phyloP scores from a whole-genome alignment of 2,888 invertebrate genomes.

The Eustalomyia histrio region DNA sequence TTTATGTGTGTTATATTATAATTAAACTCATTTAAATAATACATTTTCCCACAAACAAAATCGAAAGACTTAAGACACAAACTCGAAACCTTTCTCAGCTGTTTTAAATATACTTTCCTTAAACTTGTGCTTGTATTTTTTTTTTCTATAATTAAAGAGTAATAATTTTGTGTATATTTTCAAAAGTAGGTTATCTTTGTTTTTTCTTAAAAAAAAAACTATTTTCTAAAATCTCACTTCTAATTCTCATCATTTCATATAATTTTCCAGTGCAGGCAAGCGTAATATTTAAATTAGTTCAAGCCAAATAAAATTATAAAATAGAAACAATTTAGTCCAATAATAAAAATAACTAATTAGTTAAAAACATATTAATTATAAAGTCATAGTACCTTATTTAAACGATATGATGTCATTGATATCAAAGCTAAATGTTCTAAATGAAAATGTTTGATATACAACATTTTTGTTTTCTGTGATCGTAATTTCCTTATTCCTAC shows the following conservation, averaged over 20 bases:
- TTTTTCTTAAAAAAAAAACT: not conserved
- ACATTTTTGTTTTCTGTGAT: not conserved
- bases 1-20: too few relatives aligned
- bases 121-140: not conserved
- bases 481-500: conserved; percentile 32
- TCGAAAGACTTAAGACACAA: conserved; percentile 40
- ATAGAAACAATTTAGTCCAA: not conserved
- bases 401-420: conserved; percentile 22
- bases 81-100: not conserved
- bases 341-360: not conserved
- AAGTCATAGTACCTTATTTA: not conserved
- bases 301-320: not conserved
- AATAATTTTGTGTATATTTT: not conserved
- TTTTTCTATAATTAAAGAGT: not conserved
- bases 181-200: conserved; percentile 31
- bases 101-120: not conserved
- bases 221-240: conserved; percentile 24
- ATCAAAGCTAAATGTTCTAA: not conserved
- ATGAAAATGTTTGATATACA: not conserved
- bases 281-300: conserved; percentile 44
- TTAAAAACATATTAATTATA: conserved; percentile 5
- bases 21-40: too few relatives aligned
- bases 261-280: conserved; percentile 34
- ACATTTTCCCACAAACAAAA: not conserved
- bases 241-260: not conserved